Evolutionary conservation across 1,140 invertebrate genomes (phyloP), one percentile per base, ranked within the genome.

Genomic region (Aricia agestis): DNA sequence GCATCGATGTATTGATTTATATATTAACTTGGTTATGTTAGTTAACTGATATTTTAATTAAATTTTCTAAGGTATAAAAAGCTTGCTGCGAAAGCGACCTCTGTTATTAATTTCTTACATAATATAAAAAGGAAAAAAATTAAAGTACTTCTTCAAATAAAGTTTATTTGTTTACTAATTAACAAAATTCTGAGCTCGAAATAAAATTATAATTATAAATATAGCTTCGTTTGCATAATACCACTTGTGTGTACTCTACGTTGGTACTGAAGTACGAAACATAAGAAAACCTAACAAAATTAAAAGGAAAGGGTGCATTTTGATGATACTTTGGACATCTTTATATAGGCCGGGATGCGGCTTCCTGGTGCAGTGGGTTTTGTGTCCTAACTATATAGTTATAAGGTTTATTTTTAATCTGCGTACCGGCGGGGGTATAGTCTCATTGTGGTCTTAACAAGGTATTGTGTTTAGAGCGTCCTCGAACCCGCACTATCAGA

Each of bases 381-480:
- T 63, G 59, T 63, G 17, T 63, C 59, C 3, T 63, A 63, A 25
- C 18, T 11, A 10, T 3, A 18, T 63, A 25, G 59, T 6, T 25
- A 63, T 63, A 63, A 63, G 59, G 59, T 72, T 69, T 76, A 52
- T 52, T 15, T 15, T 52, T 52, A 52, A 52, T 52, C 67, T 72
- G 70, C 70, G 73, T 36, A 76, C 42, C 42, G 42, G 6, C 63
- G 74, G 80, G 77, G 69, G 67, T 73, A 75, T 72, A 74, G 67
- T 74, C 58, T 70, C 81, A 85, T 87, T 85, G 84, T 81, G 78
- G 76, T 71, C 79, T 79, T 79, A 79, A 78, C 80, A 77, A 78
- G 71, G 82, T 75, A 82, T 87, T 82, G 82, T 85, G 78, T 78
- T 73, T 71, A 58, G 69, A 76, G 78, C 63, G 67, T 69, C 15